These are phyloP conservation scores for Carcharodon carcharias DNA, from an alignment of 2,797 vertebrate genomes.

Conservation along the genomic window DNA sequence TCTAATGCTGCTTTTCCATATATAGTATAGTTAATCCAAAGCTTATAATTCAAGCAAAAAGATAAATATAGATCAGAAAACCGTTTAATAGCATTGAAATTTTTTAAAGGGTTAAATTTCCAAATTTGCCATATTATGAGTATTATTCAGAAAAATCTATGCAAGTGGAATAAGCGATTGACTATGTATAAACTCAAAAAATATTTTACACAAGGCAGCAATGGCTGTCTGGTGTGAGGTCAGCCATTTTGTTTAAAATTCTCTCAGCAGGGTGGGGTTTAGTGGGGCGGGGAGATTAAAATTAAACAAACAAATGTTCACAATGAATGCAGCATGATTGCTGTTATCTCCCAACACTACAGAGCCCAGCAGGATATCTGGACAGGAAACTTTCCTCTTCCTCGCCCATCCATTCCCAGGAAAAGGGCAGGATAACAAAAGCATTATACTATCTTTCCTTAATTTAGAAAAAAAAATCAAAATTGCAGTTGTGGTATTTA, in stretches of 20 bases:
- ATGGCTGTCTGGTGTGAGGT: neutral
- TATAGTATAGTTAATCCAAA: neutral
- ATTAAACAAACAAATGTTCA: neutral
- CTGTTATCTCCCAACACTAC: conserved; percentile 40
- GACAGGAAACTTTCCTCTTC: conserved; percentile 7
- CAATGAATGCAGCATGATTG: neutral
- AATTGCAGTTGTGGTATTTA: neutral
- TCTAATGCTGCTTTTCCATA: neutral
- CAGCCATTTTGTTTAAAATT: neutral
- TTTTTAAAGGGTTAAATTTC: neutral
- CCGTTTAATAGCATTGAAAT: neutral
- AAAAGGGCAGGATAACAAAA: neutral
- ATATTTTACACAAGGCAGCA: neutral
- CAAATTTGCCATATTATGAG: neutral
- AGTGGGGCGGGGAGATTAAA: neutral
- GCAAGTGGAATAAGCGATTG: neutral
- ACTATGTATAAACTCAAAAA: neutral
- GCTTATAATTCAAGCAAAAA: neutral
- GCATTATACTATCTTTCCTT: neutral
- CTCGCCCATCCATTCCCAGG: neutral
- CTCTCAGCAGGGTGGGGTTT: neutral
- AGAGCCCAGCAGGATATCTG: conserved; percentile 46
- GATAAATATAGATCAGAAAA: neutral
- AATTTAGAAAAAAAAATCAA: neutral
- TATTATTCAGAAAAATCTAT: neutral